These are phyloP conservation scores for Hetaerina titia DNA, from an alignment of 2,888 invertebrate genomes.

Conservation along the genomic window DNA sequence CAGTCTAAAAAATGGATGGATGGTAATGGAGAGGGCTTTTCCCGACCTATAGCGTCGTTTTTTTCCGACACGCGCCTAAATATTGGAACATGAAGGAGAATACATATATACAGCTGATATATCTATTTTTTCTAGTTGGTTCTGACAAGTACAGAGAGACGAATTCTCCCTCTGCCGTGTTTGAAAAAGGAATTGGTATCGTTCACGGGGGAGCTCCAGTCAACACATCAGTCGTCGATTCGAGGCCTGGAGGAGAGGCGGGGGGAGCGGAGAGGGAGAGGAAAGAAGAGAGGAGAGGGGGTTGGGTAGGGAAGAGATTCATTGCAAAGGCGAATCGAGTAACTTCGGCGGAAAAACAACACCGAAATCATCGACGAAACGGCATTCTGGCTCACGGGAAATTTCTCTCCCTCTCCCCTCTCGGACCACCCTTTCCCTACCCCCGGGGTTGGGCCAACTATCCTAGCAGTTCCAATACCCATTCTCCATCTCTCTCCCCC, in stretches of 20 bases:
- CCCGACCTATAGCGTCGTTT: neutral
- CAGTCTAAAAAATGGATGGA: neutral
- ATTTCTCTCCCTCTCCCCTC: neutral
- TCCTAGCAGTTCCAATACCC: neutral
- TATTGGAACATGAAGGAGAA: neutral
- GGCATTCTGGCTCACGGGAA: neutral
- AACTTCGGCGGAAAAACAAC: neutral
- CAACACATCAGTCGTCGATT: conserved; percentile 5
- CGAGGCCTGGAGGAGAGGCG: neutral
- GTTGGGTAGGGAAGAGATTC: too few relatives aligned
- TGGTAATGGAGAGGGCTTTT: neutral
- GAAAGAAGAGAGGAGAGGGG: neutral
- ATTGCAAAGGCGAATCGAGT: neutral
- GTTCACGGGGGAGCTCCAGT: neutral
- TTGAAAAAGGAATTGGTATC: neutral
- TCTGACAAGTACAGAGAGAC: neutral
- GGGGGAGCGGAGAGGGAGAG: neutral
- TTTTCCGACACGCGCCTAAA: neutral
- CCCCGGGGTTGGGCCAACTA: too few relatives aligned
- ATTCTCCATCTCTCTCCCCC: neutral
- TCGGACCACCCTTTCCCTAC: too few relatives aligned
- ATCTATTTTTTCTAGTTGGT: neutral
- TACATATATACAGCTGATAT: neutral
- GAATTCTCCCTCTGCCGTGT: neutral
- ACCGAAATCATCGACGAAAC: neutral